Percentiles rank a stretch among this genome's conserved stretches.
Conservation (phyloP, 2,888 invertebrate species). For the Hipparchia semele region DNA sequence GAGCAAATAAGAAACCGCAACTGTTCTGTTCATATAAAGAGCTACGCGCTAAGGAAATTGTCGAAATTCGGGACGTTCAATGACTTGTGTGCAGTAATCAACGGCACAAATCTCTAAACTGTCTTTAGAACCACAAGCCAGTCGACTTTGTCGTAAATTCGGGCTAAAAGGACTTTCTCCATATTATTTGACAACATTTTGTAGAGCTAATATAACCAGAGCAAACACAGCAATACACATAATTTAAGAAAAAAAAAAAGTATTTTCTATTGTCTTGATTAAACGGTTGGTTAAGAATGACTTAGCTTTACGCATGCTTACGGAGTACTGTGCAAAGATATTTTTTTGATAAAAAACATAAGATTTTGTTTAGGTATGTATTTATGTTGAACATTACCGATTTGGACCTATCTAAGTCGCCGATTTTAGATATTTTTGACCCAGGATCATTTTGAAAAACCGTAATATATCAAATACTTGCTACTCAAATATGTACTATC, state of each 20-base stretch:
- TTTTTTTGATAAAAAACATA: too few relatives aligned
- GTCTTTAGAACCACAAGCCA: neutral
- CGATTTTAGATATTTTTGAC: too few relatives aligned
- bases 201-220: slow-evolving; percentile 1
- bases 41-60: too few relatives aligned
- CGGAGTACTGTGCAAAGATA: too few relatives aligned
- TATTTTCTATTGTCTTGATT: neutral
- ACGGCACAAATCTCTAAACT: slow-evolving; percentile 15
- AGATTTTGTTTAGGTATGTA: too few relatives aligned
- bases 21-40: too few relatives aligned
- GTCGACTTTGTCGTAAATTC: neutral
- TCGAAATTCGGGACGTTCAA: neutral
- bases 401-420: too few relatives aligned
- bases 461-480: too few relatives aligned
- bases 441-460: too few relatives aligned
- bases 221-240: neutral
- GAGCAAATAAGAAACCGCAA: too few relatives aligned
- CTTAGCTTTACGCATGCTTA: neutral
- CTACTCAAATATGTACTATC: too few relatives aligned
- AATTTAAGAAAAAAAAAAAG: neutral
- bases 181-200: slow-evolving; percentile 11
- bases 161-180: slow-evolving; percentile 14
- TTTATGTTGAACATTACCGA: too few relatives aligned
- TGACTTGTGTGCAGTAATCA: slow-evolving; percentile 11
- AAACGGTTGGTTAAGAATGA: neutral